Base-by-base conservation (phyloP, 2,888 invertebrate genomes). In the Tubulanus polymorphus region DNA sequence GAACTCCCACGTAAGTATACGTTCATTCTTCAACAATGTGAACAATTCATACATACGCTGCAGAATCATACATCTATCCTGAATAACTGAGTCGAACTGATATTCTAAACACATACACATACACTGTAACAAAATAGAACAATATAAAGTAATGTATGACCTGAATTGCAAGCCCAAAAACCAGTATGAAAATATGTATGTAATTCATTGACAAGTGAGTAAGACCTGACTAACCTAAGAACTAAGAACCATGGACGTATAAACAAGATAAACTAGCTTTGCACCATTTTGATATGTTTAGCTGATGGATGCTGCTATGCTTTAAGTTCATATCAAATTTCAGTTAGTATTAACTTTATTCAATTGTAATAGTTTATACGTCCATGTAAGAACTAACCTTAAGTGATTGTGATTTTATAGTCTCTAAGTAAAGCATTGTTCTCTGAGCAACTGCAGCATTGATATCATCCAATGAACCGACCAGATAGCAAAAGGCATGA, bases 11-110 rank as follows among this genome's bases (percentile, higher is more conserved):
- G 89, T 87, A 18, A 99, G 83, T 57, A 97, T 90, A 69, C 87
- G 87, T 47, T 94, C 84, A 77, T 95, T 92, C 66, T 90, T 90
- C 29, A 97, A 84, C 1, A 92, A 89, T 76, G 93, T 94, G 76
- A 94, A 92, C 5, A 99, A 84, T 76, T 96, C 92, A 78, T 93
- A 93, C 53, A 99, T 85, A 1, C 93, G 91, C 78, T 96, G 94
- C 37, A 99, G 84, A 29, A 99, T 91, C 85, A 97, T 90, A 0
- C 96, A 94, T 37, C 99, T 85, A 80, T 99, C 99, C 57, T 92
- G 88, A 59, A 96, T 93, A 61, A 97, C 94, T 59, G 91, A 85
- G 83, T 99, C 99, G 82, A 99, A 99, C 82, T 99, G 97, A 0
- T 92, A 90, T 83, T 99, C 97, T 81, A 99, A 81, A 79, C 97